Percentiles rank a stretch among this genome's conserved stretches.
Conservation (phyloP, 2,797 vertebrate species). For the Strix occidentalis region DNA sequence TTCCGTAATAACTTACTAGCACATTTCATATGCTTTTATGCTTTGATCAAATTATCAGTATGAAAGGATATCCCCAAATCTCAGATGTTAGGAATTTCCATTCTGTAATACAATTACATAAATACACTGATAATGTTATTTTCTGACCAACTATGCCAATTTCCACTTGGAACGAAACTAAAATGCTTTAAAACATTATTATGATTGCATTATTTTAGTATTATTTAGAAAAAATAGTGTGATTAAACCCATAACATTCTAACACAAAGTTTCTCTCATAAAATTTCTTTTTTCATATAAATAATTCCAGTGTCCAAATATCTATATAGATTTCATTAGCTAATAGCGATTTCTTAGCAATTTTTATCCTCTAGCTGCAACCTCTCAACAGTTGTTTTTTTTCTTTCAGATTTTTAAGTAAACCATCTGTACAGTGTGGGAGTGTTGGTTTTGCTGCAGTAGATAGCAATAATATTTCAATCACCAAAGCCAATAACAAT, state of each 20-base stretch:
- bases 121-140: neutral
- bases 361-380: neutral
- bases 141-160: neutral
- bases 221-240: neutral
- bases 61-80: neutral
- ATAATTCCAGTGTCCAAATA: neutral
- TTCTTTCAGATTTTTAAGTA: neutral
- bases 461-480: neutral
- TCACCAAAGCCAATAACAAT: neutral
- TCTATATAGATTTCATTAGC: neutral
- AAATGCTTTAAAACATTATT: neutral
- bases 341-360: neutral
- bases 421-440: conserved; percentile 17
- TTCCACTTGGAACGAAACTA: neutral
- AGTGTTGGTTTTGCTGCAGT: neutral
- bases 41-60: neutral
- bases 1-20: neutral
- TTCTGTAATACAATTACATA: neutral
- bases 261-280: neutral
- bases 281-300: neutral
- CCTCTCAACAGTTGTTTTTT: neutral
- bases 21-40: neutral
- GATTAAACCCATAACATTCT: neutral
- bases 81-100: neutral
- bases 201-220: neutral